Evolutionary conservation across 1,140 invertebrate species (phyloP).

Genomic region (Drosophila ercepeae): DNA sequence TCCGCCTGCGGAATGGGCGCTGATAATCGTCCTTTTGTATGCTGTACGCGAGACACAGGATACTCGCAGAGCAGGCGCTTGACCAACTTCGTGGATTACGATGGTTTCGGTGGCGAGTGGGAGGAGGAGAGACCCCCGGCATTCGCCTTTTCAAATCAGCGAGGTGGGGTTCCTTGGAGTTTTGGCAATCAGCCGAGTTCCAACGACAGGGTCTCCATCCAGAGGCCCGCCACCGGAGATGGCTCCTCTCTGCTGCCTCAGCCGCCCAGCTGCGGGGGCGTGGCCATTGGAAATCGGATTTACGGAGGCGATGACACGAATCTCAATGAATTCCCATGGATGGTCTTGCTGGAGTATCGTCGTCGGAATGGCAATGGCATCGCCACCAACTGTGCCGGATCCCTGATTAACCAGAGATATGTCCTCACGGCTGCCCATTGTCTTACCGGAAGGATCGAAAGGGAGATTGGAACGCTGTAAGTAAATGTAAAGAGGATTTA

Average conservation of each 20-base stretch:
- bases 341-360: constrained; percentile 86
- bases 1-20: constrained; percentile 60
- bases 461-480: constrained; percentile 85
- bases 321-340: constrained; percentile 87
- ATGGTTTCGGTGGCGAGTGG: constrained; percentile 40
- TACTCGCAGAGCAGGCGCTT: constrained; percentile 37
- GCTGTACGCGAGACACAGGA: constrained; percentile 73
- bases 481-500: constrained; percentile 52
- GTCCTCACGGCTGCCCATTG: constrained; percentile 90
- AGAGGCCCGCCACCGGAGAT: constrained; percentile 13
- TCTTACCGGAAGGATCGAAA: constrained; percentile 84
- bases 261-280: constrained; percentile 69
- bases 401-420: constrained; percentile 85
- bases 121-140: constrained; percentile 11
- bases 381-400: constrained; percentile 86
- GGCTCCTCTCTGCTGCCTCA: constrained; percentile 58
- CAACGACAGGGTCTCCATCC: constrained; percentile 1
- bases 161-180: constrained; percentile 35
- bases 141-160: constrained; percentile 33
- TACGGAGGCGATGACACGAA: constrained; percentile 79
- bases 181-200: constrained; percentile 32
- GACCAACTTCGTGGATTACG: constrained; percentile 32
- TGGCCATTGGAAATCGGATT: constrained; percentile 74
- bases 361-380: constrained; percentile 58
- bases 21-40: constrained; percentile 62